Evolutionary conservation across 2,113 vertebrate genomes (phyloP).

Genomic region (Neodon shergylaensis): DNA sequence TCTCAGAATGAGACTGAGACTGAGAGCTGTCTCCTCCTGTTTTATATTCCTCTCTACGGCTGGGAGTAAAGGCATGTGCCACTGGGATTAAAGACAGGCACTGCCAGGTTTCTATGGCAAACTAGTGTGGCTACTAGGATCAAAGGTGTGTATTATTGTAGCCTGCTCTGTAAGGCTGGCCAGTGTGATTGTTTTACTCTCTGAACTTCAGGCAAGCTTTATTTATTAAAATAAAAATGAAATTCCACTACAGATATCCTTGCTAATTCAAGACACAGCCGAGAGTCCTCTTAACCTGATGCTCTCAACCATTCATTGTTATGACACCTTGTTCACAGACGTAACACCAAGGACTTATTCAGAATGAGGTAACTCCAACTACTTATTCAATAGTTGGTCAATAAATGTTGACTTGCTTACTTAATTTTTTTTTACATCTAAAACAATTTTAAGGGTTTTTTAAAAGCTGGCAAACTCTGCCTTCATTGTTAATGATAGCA

Average conservation of each 20-base stretch:
- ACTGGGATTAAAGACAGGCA: too few species aligned
- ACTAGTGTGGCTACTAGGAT: too few species aligned
- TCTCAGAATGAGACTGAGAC: too few species aligned
- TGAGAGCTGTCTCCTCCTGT: too few species aligned
- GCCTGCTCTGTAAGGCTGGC: too few species aligned
- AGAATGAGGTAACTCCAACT: not conserved
- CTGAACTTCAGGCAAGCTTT: too few species aligned
- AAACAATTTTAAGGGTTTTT: conserved; percentile 52
- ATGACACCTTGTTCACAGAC: not conserved
- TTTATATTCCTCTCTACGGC: too few species aligned
- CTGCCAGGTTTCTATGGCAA: too few species aligned
- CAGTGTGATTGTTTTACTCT: too few species aligned
- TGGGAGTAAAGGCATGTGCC: too few species aligned
- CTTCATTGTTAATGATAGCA: conserved; percentile 55
- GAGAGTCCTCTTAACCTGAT: not conserved
- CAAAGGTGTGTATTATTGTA: too few species aligned
- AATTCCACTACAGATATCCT: not conserved
- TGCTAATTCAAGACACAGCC: not conserved
- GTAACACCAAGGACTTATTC: not conserved
- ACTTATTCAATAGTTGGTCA: conserved; percentile 14
- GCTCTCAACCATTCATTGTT: not conserved
- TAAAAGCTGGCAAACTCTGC: conserved; percentile 36
- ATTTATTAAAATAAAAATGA: too few species aligned
- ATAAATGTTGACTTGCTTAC: conserved; percentile 12
- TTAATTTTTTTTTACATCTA: conserved; percentile 34